Conservation (phyloP, 2,888 invertebrate genomes). For the Altica lythri region DNA sequence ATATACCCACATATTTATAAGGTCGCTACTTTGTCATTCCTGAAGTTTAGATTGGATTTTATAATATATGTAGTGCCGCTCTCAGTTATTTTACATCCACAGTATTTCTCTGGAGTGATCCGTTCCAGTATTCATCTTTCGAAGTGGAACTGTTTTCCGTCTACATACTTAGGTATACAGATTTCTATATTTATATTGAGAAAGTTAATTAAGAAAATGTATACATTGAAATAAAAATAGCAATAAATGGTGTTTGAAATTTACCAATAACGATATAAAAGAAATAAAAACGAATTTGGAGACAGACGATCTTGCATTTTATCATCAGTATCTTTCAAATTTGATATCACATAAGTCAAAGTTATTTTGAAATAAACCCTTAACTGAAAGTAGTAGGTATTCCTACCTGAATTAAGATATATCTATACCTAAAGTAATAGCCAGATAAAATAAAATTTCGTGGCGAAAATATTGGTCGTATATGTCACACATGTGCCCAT, state of each 20-base stretch:
- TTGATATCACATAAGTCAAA: conserved; percentile 34
- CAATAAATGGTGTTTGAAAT: too few relatives aligned
- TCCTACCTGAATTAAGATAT: conserved; percentile 34
- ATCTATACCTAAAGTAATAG: conserved; percentile 37
- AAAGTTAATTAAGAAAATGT: too few relatives aligned
- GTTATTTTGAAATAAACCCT: conserved; percentile 29
- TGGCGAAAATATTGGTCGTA: conserved; percentile 40
- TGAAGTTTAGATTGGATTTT: conserved; percentile 61
- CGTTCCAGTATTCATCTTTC: conserved; percentile 7
- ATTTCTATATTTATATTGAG: too few relatives aligned
- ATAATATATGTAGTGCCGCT: conserved; percentile 52
- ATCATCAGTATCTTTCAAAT: conserved; percentile 12
- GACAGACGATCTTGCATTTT: conserved; percentile 1
- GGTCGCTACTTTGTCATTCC: conserved; percentile 58
- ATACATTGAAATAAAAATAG: too few relatives aligned
- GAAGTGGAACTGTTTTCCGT: conserved; percentile 3
- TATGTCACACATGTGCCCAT: conserved; percentile 41
- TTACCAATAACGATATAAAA: neutral
- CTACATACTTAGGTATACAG: too few relatives aligned
- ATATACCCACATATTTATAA: conserved; percentile 58
- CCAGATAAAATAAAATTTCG: conserved; percentile 37
- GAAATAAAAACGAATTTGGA: conserved; percentile 6
- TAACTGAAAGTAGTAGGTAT: conserved; percentile 26
- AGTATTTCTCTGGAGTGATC: conserved; percentile 13
- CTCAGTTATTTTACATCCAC: conserved; percentile 17